A percentile compares a stretch with the other conserved stretches of the same genome.
These are phyloP conservation scores for Sprattus sprattus DNA, from an alignment of 2,113 vertebrate genomes.

Conservation along the genomic window DNA sequence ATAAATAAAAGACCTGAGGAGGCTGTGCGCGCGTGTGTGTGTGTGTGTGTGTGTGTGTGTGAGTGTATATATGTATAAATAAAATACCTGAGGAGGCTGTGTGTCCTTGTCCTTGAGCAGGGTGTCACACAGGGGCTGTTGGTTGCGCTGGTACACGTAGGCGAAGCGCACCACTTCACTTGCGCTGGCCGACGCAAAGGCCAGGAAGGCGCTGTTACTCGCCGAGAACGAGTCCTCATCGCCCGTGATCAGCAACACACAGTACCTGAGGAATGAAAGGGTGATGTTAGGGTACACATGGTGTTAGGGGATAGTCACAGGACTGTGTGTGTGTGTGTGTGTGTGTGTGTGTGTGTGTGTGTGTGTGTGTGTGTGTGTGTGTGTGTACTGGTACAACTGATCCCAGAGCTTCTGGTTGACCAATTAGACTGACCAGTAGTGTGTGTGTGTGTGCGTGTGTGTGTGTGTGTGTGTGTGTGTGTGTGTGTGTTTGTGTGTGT, in stretches of 20 bases:
- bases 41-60: not conserved
- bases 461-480: too few species aligned
- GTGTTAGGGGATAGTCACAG: not conserved
- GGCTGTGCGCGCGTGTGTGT: too few species aligned
- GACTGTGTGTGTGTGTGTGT: not conserved
- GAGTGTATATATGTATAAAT: not conserved
- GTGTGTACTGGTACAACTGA: too few species aligned
- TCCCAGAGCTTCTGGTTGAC: too few species aligned
- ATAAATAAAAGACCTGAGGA: too few species aligned
- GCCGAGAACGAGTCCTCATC: constrained; percentile 73
- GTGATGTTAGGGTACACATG: too few species aligned
- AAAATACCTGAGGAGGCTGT: constrained; percentile 63
- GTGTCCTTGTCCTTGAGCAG: constrained; percentile 73
- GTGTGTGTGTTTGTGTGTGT: not conserved
- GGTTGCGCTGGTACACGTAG: constrained; percentile 79
- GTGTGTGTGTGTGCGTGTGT: not conserved
- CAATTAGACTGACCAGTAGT: too few species aligned
- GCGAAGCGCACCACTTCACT: constrained; percentile 89
- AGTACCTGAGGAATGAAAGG: constrained; percentile 74
- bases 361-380: not conserved
- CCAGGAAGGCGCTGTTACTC: constrained; percentile 82
- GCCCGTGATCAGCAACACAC: constrained; percentile 82
- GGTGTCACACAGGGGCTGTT: constrained; percentile 80
- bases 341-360: constrained; percentile 14
- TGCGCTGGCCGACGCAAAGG: constrained; percentile 83